A percentile compares a stretch with the other conserved stretches of the same genome.
phyloP scores from a whole-genome alignment of 2,797 vertebrate genomes.

The Sylvilagus floridanus region DNA sequence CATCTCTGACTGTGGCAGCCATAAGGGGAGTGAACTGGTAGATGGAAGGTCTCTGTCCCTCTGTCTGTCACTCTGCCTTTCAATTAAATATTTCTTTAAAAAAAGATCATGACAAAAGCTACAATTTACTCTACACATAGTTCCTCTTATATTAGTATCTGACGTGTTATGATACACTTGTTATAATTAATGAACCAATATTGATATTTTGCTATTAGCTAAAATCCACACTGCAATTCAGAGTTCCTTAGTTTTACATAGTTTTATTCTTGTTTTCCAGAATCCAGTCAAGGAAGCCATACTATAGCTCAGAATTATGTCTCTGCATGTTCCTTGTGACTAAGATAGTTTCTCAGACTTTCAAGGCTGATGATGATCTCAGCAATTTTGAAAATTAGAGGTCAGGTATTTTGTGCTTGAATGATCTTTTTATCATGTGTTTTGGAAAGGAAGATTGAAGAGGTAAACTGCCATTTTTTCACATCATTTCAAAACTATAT shows the following conservation, averaged over 20 bases:
- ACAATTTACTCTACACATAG: neutral
- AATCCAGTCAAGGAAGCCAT: neutral
- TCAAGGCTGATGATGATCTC: neutral
- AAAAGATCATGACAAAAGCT: too few species aligned
- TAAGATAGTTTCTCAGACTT: neutral
- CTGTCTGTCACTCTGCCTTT: too few species aligned
- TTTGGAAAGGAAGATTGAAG: too few species aligned
- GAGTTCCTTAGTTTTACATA: neutral
- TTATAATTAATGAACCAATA: neutral
- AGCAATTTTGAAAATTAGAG: neutral
- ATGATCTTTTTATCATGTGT: too few species aligned
- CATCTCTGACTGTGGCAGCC: too few species aligned
- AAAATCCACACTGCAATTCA: neutral
- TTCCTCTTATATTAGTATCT: neutral
- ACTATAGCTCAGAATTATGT: neutral
- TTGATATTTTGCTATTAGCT: neutral
- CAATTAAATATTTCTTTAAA: neutral
- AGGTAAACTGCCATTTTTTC: too few species aligned
- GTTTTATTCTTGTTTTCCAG: neutral
- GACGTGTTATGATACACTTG: neutral
- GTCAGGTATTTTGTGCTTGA: neutral
- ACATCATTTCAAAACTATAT: too few species aligned
- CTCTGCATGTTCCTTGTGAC: neutral
- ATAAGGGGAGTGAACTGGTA: too few species aligned
- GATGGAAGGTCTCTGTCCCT: too few species aligned